Evolutionary conservation across 2,888 invertebrate genomes (phyloP).

Genomic region (Amphipoea lucens): DNA sequence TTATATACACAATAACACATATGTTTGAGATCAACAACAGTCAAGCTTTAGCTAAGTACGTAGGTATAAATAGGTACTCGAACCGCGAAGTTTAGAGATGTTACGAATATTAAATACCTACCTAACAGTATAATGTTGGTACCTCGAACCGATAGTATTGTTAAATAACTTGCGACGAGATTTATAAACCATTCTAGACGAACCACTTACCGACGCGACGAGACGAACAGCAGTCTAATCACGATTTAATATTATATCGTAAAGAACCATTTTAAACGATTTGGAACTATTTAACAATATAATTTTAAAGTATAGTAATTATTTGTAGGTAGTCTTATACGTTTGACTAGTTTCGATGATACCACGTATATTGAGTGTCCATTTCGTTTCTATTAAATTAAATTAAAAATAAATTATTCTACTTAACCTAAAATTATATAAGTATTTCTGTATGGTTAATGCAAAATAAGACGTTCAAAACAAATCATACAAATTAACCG

Average conservation of each 20-base stretch:
- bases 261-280: slow-evolving; percentile 63
- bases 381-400: slow-evolving; percentile 59
- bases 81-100: slow-evolving; percentile 69
- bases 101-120: slow-evolving; percentile 60
- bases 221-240: slow-evolving; percentile 67
- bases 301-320: slow-evolving; percentile 62
- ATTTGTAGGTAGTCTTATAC: slow-evolving; percentile 69
- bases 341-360: slow-evolving; percentile 82
- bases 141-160: slow-evolving; percentile 53
- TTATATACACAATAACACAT: slow-evolving; percentile 89
- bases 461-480: slow-evolving; percentile 40
- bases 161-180: slow-evolving; percentile 46
- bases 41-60: slow-evolving; percentile 86
- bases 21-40: slow-evolving; percentile 89
- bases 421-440: slow-evolving; percentile 55
- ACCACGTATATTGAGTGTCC: slow-evolving; percentile 70
- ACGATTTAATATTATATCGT: slow-evolving; percentile 63
- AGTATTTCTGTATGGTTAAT: slow-evolving; percentile 41
- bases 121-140: slow-evolving; percentile 59
- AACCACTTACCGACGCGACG: slow-evolving; percentile 53
- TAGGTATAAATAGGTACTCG: slow-evolving; percentile 71
- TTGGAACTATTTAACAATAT: slow-evolving; percentile 71
- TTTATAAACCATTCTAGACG: slow-evolving; percentile 54
- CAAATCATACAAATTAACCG: slow-evolving; percentile 36
- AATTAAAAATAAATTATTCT: slow-evolving; percentile 55